Base-by-base conservation (phyloP, 2,113 vertebrate species). In the Pyxicephalus adspersus region DNA sequence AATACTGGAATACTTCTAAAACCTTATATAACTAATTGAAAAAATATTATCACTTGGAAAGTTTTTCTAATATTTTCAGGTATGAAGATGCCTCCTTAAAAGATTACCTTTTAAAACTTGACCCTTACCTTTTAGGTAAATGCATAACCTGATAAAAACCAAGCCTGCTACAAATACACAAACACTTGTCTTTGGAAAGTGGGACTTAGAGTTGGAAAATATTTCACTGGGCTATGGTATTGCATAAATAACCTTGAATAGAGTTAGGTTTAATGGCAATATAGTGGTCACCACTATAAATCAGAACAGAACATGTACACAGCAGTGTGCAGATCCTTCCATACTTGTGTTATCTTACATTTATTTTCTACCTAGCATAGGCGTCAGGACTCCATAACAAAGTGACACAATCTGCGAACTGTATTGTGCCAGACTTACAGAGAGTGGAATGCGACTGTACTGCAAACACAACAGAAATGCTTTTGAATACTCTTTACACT, bases 311-410 rank as follows among this genome's bases (percentile, higher is more conserved):
- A 55, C 50, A 54, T 18, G 50, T 55, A 13, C 3, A 55, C 68
- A 19, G 50, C 25, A 25, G 68, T 28, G 23, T 52, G 25, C 25
- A 54, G 45, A 70, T 70, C 67, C 26, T 70, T 23, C 19, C 67
- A 52, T 22, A 68, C 65, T 18, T 45, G 34, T 19, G 18, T 52
- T 70, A 71, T 72, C 45, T 55, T 57, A 26, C 50, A 52, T 52
- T 52, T 28, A 70, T 52, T 45, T 52, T 26, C 17, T 28, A 52
- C 26, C 51, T 28, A 55, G 16, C 20, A 15, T n/a, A 15, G 51
- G 51, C 45, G 19, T 52, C 18, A 28, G 50, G 67, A 26, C 52
- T 70, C 67, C 67, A 70, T 54, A 70, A 19, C 17, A 66, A 65
- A 15, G 19, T 34, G 31, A 34, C 34, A 68, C 50, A 51, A 26